phyloP scores from a whole-genome alignment of 1,140 invertebrate species.

The Cyphomyrmex costatus region DNA sequence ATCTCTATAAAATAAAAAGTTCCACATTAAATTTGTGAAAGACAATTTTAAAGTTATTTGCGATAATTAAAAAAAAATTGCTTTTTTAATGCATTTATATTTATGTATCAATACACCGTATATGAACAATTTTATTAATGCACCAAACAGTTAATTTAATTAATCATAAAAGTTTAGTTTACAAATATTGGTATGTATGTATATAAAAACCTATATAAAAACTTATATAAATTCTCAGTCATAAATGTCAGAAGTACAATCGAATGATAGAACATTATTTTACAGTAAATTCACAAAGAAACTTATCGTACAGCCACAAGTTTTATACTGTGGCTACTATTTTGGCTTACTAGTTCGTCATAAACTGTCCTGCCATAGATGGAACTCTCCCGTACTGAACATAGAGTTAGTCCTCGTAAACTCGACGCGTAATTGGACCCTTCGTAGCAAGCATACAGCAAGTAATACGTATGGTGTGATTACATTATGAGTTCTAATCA shows the following conservation, averaged over 20 bases:
- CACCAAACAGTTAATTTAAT: background rate
- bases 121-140: background rate
- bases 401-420: constrained; percentile 31
- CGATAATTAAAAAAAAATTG: background rate
- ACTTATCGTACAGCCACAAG: background rate
- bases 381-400: constrained; percentile 24
- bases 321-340: constrained; percentile 15
- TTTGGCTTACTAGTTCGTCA: constrained; percentile 54
- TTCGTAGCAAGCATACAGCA: constrained; percentile 43
- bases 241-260: background rate
- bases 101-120: background rate
- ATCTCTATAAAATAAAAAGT: constrained; percentile 1
- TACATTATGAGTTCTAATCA: constrained; percentile 66
- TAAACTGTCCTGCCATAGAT: constrained; percentile 50
- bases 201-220: background rate
- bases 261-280: background rate
- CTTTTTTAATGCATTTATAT: no score
- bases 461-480: constrained; percentile 63
- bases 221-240: background rate
- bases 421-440: constrained; percentile 60
- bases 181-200: background rate
- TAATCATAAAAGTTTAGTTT: background rate
- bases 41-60: background rate
- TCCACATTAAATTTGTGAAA: constrained; percentile 7
- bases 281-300: background rate